Evolutionary conservation across 2,888 invertebrate species (phyloP).

Genomic region (Vannuccia rotundouncinata): DNA sequence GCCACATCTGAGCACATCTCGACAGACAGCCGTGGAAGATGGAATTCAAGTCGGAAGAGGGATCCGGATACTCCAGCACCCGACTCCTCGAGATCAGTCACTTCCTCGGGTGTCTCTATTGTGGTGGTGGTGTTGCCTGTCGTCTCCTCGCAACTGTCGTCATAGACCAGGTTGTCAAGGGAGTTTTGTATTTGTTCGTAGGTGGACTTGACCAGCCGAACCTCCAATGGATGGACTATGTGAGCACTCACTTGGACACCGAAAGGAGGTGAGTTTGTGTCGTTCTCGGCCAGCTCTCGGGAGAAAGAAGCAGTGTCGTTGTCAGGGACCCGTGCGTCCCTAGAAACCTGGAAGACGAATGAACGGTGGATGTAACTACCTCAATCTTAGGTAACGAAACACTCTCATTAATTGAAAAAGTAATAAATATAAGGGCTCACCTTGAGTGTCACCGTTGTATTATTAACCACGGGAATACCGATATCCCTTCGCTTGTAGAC

Average conservation of each 20-base stretch:
- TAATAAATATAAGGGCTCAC: background rate
- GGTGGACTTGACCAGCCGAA: slow-evolving; percentile 65
- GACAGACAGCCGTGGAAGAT: slow-evolving; percentile 43
- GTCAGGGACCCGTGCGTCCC: background rate
- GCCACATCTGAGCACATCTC: slow-evolving; percentile 52
- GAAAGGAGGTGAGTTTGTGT: background rate
- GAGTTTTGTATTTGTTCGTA: slow-evolving; percentile 73
- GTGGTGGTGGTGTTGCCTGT: background rate
- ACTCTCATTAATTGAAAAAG: no score
- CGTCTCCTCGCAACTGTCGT: slow-evolving; percentile 36
- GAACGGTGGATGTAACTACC: no score
- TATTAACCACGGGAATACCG: background rate
- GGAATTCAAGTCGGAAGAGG: slow-evolving; percentile 9
- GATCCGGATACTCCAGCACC: background rate
- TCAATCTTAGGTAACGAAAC: no score
- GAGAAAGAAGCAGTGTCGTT: background rate
- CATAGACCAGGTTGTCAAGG: slow-evolving; percentile 44
- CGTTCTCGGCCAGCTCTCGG: background rate
- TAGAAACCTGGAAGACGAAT: background rate
- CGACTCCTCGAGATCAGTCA: background rate
- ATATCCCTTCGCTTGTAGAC: background rate
- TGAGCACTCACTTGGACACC: background rate
- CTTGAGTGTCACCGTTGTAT: background rate
- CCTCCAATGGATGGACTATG: background rate
- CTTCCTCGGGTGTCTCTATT: background rate